Evolutionary conservation across 2,113 vertebrate species (phyloP), one percentile per base, ranked within the genome.

Genomic region (Blennius ocellaris): DNA sequence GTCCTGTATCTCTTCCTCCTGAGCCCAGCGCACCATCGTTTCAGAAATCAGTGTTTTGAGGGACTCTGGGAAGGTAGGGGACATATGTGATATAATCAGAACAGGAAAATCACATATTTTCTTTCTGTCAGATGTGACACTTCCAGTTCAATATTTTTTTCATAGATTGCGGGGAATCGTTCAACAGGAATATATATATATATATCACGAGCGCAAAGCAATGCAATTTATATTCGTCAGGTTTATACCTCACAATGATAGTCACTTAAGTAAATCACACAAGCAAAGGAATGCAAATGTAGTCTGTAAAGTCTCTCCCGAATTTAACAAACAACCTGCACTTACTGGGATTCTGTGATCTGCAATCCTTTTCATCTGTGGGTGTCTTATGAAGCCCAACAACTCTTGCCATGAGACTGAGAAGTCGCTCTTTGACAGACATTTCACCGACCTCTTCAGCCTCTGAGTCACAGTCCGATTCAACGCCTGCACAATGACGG

Each of bases 1-100:
- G 73, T 98, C 95, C 67, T 96, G 95, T 37, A 97, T 96, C 51
- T 95, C 93, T 0, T 92, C 95, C 83, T 98, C 96, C 78, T 97
- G 95, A 15, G 96, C 94, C 97, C 97, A 99, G 4, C 87, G 92
- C 12, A 97, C 95, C 96, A 98, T 96, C 0, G 95, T 97, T 39
- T 95, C 94, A 3, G 95, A 98, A 64, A 98, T 97, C 76, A 97
- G 40, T 70, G 94, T 93, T 86, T 96, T 95, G n/a, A 98, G 95
- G 58, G 94, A 96, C 49, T 94, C 97, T 99, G 85, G 10, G 16
- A 16, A 73, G 70, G 11, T 5, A 45, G 14, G 43, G 37, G 36
- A 71, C 48, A 71, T 45, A 6, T 11, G 39, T 50, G 7, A 37
- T 55, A 45, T 49, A 52, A 73, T 8, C 5, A 65, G 1, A 51